Conservation (phyloP, 2,113 vertebrate genomes). For the Malurus cyaneus region DNA sequence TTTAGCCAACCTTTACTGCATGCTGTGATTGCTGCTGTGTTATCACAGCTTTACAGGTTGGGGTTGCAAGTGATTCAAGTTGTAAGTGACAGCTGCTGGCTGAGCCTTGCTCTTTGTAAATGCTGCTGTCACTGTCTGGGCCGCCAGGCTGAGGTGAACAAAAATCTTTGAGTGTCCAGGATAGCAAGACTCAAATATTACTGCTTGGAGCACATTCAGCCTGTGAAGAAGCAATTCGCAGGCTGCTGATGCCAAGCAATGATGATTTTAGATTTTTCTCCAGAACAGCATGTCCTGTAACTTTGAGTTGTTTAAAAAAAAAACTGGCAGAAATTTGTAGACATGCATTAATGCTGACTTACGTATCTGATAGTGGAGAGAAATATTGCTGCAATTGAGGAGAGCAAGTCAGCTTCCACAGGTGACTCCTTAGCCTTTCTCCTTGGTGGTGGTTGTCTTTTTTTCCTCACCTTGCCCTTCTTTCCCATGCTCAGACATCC, state of each 20-base stretch:
- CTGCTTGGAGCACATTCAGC: not conserved
- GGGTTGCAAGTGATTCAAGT: not conserved
- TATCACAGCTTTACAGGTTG: constrained; percentile 48
- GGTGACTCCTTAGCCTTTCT: not conserved
- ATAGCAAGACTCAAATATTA: not conserved
- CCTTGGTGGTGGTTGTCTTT: not conserved
- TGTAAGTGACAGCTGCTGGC: constrained; percentile 39
- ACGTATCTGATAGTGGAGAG: not conserved
- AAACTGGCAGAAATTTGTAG: not conserved
- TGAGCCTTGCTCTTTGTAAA: not conserved
- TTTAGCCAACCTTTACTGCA: not conserved
- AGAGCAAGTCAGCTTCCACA: not conserved
- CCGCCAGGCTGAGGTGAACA: not conserved
- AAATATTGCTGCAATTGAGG: not conserved
- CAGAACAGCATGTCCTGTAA: constrained; percentile 30
- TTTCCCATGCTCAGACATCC: not conserved
- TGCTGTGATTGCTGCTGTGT: constrained; percentile 47
- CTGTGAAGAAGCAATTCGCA: not conserved
- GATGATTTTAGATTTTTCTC: constrained; percentile 25
- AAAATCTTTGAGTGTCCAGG: not conserved
- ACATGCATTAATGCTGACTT: not conserved
- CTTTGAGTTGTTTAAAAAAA: not conserved
- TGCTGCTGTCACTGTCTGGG: not conserved
- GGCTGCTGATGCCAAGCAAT: constrained; percentile 30
- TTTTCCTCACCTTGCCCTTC: not conserved